Conservation (phyloP, 2,113 vertebrate species). For the Neodon shergylaensis region DNA sequence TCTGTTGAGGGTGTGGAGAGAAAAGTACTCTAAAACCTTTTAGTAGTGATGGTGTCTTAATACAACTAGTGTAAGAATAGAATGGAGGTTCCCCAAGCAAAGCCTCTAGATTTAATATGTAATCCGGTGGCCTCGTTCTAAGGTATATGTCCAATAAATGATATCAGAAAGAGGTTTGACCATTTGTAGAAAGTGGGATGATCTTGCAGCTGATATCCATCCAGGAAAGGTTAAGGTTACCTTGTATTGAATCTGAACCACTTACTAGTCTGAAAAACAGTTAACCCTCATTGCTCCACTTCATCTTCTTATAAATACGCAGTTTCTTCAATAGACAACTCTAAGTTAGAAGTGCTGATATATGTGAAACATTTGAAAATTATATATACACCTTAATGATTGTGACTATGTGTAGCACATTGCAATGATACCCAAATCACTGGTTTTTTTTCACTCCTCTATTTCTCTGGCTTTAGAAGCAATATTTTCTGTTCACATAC, state of each 20-base stretch:
- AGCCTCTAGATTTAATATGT: neutral
- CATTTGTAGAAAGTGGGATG: too few relatives aligned
- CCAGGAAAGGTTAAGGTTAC: neutral
- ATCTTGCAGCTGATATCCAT: neutral
- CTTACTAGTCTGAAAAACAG: neutral
- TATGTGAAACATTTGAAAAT: neutral
- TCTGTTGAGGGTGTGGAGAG: neutral
- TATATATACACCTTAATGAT: neutral
- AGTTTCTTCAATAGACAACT: neutral
- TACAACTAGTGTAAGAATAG: neutral
- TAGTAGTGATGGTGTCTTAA: neutral
- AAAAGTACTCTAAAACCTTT: neutral
- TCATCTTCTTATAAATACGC: neutral
- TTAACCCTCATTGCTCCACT: neutral
- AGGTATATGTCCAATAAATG: neutral
- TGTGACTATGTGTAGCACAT: neutral
- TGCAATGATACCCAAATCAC: neutral
- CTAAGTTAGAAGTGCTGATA: neutral
- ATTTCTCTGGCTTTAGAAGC: neutral
- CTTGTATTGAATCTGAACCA: neutral
- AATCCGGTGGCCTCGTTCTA: fast-evolving
- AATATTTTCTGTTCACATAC: neutral
- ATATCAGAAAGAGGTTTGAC: neutral
- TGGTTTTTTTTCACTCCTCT: neutral
- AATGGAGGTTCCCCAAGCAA: neutral